These are phyloP conservation scores for Stictocephala bisonia DNA, from an alignment of 2,888 invertebrate species.

Conservation along the genomic window DNA sequence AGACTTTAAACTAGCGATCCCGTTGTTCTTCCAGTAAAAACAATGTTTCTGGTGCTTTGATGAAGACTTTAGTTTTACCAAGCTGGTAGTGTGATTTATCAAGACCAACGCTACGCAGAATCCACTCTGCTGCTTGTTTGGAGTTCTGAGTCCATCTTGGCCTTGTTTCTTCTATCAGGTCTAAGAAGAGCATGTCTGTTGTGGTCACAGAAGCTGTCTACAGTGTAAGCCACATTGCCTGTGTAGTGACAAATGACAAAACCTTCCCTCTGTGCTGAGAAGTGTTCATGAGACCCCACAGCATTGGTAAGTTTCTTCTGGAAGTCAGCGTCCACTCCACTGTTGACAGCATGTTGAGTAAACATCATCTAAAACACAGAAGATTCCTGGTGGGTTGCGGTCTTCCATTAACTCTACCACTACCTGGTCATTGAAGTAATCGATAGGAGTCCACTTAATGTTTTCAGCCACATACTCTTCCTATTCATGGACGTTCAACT, in stretches of 20 bases:
- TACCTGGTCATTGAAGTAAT: conserved; percentile 87
- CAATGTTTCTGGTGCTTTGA: conserved; percentile 74
- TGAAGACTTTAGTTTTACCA: conserved; percentile 74
- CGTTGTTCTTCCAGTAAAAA: conserved; percentile 75
- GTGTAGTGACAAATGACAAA: conserved; percentile 92
- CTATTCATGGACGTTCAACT: too few relatives aligned
- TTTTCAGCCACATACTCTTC: conserved; percentile 92
- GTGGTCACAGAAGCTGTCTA: conserved; percentile 89
- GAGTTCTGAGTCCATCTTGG: conserved; percentile 70
- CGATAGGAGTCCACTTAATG: conserved; percentile 89
- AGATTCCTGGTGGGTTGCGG: conserved; percentile 73
- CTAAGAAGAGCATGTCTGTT: conserved; percentile 90
- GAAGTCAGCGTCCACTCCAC: conserved; percentile 71
- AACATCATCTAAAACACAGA: conserved; percentile 75
- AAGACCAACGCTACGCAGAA: conserved; percentile 68
- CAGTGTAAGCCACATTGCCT: conserved; percentile 90
- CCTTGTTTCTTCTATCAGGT: conserved; percentile 77
- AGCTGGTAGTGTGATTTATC: conserved; percentile 73
- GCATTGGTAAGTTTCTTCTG: conserved; percentile 69
- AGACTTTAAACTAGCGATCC: conserved; percentile 74
- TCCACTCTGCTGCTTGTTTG: conserved; percentile 69
- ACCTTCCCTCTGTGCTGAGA: conserved; percentile 70
- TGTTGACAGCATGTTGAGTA: conserved; percentile 76
- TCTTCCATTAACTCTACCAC: conserved; percentile 93
- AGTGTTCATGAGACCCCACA: conserved; percentile 70